phyloP scores from a whole-genome alignment of 2,113 vertebrate species.

The Salvelinus fontinalis region DNA sequence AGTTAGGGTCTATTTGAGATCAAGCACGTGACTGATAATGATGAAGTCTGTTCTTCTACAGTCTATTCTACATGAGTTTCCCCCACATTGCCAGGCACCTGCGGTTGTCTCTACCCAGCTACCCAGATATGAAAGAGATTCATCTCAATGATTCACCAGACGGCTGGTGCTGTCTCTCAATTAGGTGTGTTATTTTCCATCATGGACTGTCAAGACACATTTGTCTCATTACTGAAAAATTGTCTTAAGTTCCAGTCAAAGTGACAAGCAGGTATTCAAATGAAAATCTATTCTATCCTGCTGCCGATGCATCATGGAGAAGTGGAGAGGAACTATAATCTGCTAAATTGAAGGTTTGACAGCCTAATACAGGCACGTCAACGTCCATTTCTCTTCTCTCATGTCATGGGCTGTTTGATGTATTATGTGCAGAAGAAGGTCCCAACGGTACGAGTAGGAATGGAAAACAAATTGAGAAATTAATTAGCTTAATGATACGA shows the following conservation, averaged over 20 bases:
- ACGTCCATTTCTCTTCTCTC: slow-evolving; percentile 49
- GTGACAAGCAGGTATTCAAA: slow-evolving; percentile 49
- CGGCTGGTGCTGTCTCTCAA: slow-evolving; percentile 37
- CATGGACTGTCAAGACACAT: slow-evolving; percentile 60
- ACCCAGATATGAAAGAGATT: slow-evolving; percentile 43
- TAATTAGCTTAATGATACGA: slow-evolving; percentile 42
- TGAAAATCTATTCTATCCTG: slow-evolving; percentile 41
- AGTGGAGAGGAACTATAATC: slow-evolving; percentile 52
- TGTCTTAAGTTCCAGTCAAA: slow-evolving; percentile 65
- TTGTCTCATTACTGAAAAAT: slow-evolving; percentile 68
- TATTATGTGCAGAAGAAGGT: slow-evolving; percentile 43
- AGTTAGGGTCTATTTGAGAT: background rate
- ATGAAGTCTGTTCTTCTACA: background rate
- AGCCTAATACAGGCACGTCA: slow-evolving; percentile 58
- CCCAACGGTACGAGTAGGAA: slow-evolving; percentile 35
- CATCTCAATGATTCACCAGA: slow-evolving; percentile 51
- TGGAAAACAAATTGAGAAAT: slow-evolving; percentile 28
- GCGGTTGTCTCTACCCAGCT: background rate
- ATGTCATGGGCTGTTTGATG: slow-evolving; percentile 49
- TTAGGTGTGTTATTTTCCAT: slow-evolving; percentile 56
- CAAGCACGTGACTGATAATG: slow-evolving; percentile 5
- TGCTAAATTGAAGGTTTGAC: slow-evolving; percentile 63
- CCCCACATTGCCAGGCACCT: background rate
- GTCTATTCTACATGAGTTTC: background rate
- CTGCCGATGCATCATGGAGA: slow-evolving; percentile 42